phyloP scores from a whole-genome alignment of 2,113 vertebrate species.

The Gila orcuttii region DNA sequence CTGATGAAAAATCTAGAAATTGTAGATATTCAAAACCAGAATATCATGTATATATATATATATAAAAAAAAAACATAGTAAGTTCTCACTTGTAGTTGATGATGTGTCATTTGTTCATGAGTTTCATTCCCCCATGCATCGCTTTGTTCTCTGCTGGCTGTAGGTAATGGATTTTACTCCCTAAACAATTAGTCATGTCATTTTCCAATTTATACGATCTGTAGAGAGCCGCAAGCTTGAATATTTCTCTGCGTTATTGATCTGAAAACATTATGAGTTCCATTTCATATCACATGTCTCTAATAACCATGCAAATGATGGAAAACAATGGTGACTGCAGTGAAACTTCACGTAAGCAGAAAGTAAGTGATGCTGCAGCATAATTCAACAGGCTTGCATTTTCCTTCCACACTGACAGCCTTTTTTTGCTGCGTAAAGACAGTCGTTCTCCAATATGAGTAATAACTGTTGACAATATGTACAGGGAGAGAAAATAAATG shows the following conservation, averaged over 20 bases:
- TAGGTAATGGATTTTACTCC: constrained; percentile 30
- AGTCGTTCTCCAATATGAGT: neutral
- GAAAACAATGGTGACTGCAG: neutral
- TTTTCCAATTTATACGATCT: constrained; percentile 24
- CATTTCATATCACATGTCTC: constrained; percentile 27
- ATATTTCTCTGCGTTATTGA: constrained; percentile 15
- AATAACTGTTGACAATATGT: neutral
- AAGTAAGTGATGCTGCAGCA: neutral
- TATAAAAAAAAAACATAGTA: neutral
- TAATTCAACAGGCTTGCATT: neutral
- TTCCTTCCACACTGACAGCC: neutral
- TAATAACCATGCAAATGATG: constrained; percentile 25
- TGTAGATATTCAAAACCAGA: too few relatives aligned
- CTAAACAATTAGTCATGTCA: constrained; percentile 35
- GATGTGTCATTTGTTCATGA: constrained; percentile 16
- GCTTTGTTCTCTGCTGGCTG: constrained; percentile 17
- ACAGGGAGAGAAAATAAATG: too few relatives aligned
- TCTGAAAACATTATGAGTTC: constrained; percentile 25
- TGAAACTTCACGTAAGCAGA: neutral
- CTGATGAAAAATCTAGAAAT: too few relatives aligned
- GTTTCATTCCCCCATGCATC: neutral
- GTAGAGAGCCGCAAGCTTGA: constrained; percentile 30
- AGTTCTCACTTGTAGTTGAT: constrained; percentile 9
- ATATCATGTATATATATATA: too few relatives aligned
- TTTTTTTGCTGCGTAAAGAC: neutral